Percentiles rank a stretch among this genome's conserved stretches.
These are phyloP conservation scores for Drymodes brunneopygia DNA, from an alignment of 2,113 vertebrate genomes.

Conservation along the genomic window DNA sequence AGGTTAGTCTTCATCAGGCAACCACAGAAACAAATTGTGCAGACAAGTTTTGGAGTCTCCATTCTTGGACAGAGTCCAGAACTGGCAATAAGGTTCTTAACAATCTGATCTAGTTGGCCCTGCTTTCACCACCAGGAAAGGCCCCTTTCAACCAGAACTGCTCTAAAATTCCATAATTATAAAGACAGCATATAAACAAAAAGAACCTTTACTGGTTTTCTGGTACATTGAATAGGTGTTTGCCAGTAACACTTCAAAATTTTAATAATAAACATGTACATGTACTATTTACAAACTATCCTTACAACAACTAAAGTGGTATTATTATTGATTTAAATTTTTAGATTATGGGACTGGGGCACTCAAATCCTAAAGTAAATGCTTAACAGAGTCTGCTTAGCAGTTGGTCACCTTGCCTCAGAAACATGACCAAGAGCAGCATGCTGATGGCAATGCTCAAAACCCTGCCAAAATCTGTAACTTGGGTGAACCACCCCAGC, in stretches of 20 bases:
- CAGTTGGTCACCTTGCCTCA: not conserved
- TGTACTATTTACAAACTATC: not conserved
- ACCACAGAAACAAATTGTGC: not conserved
- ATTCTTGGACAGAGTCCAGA: not conserved
- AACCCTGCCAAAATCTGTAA: not conserved
- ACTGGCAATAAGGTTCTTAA: not conserved
- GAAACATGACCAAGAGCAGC: not conserved
- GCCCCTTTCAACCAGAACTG: not conserved
- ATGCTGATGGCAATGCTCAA: not conserved
- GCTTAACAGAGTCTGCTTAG: not conserved
- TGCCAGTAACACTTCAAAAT: not conserved
- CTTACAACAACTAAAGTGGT: not conserved
- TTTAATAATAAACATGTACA: not conserved
- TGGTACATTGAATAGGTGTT: not conserved
- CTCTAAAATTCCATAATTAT: not conserved
- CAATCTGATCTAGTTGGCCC: not conserved
- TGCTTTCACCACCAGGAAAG: not conserved
- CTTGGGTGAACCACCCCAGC: not conserved
- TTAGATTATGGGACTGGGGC: not conserved
- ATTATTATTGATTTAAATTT: not conserved
- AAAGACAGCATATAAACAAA: not conserved
- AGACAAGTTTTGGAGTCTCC: not conserved
- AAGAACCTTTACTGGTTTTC: not conserved
- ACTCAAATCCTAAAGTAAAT: not conserved
- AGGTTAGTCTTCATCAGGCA: not conserved